Evolutionary conservation across 2,797 vertebrate genomes (phyloP).

Genomic region (Octomys mimax): DNA sequence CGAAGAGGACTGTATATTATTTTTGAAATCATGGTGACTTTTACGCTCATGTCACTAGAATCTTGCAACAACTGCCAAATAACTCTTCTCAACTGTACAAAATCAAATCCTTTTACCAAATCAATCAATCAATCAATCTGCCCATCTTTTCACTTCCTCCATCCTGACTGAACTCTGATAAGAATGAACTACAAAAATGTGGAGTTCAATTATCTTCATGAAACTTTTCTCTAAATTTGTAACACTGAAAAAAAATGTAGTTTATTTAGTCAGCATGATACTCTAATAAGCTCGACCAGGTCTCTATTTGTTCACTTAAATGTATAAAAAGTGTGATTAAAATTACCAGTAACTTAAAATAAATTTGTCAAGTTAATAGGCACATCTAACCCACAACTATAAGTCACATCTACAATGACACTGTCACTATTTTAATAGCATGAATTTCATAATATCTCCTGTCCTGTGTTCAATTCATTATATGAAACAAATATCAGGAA

Average conservation of each 20-base stretch:
- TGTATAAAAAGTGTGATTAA: neutral
- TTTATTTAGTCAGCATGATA: neutral
- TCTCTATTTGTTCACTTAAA: neutral
- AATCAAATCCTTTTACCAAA: neutral
- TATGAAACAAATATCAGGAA: neutral
- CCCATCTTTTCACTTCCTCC: neutral
- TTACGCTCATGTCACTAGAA: neutral
- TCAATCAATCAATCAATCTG: neutral
- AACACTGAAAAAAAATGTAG: neutral
- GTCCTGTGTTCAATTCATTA: neutral
- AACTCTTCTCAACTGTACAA: neutral
- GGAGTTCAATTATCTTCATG: neutral
- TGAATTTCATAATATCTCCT: neutral
- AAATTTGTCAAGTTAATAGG: neutral
- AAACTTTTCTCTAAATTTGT: constrained; percentile 11
- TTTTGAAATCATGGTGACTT: neutral
- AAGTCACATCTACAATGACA: neutral
- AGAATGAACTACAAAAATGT: neutral
- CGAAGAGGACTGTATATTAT: neutral
- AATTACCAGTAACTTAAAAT: neutral
- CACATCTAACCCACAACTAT: neutral
- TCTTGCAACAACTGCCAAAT: neutral
- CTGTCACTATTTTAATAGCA: constrained; percentile 4
- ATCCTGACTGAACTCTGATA: neutral
- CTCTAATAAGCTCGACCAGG: neutral